phyloP scores from a whole-genome alignment of 2,797 vertebrate genomes.

The Mareca penelope region DNA sequence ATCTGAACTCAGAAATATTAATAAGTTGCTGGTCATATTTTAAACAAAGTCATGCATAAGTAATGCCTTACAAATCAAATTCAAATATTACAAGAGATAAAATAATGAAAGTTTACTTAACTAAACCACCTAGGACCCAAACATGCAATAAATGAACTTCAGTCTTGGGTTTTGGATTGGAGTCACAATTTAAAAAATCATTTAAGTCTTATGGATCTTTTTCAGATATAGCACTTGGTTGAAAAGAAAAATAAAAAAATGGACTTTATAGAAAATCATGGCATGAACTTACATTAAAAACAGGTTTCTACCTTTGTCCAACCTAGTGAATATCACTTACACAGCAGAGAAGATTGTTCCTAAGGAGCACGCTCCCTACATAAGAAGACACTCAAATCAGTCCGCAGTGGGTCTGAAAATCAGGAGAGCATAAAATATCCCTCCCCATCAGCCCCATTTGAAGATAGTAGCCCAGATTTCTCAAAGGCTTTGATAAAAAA shows the following conservation, averaged over 20 bases:
- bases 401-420: neutral
- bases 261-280: neutral
- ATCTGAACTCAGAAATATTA: slow-evolving; percentile 59
- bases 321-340: neutral
- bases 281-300: neutral
- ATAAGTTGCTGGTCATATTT: slow-evolving; percentile 52
- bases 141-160: neutral
- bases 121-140: neutral
- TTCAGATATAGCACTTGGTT: neutral
- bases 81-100: slow-evolving; percentile 41
- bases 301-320: neutral
- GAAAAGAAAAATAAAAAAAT: neutral
- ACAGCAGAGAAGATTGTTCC: neutral
- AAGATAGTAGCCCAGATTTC: neutral
- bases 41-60: slow-evolving; percentile 51
- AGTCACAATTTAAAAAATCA: neutral
- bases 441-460: neutral
- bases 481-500: neutral
- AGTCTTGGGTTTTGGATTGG: neutral
- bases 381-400: neutral
- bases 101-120: slow-evolving; percentile 42
- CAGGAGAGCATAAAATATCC: neutral
- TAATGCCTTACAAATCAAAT: slow-evolving; percentile 28
- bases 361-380: neutral
- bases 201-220: neutral